phyloP scores from a whole-genome alignment of 2,888 invertebrate genomes.

The Elmis aenea region DNA sequence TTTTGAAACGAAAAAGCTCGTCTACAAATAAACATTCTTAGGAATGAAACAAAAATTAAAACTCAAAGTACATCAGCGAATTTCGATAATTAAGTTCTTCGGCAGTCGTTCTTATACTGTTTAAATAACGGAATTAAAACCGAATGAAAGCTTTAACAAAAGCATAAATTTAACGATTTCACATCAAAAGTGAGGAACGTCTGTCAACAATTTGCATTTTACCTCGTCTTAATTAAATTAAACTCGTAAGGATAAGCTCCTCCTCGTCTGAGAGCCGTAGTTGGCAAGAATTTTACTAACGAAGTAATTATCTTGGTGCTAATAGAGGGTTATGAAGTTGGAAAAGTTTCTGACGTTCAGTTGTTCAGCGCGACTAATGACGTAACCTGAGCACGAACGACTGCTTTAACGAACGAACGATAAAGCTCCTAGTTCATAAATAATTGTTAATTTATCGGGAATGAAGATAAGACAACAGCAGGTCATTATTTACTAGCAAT shows the following conservation, averaged over 20 bases:
- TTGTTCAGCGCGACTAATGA: conserved; percentile 58
- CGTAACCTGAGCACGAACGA: conserved; percentile 51
- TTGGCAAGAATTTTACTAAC: conserved; percentile 47
- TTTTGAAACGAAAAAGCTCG: too few species aligned
- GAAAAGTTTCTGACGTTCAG: conserved; percentile 42
- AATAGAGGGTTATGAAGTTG: conserved; percentile 40
- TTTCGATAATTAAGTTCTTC: too few species aligned
- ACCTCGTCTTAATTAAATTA: conserved; percentile 45
- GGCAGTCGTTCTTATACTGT: too few species aligned
- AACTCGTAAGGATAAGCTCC: conserved; percentile 40
- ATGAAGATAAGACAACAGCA: too few species aligned
- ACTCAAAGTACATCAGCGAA: too few species aligned
- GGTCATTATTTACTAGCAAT: too few species aligned
- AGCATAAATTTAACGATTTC: conserved; percentile 31
- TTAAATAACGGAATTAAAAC: not conserved
- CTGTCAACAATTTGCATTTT: conserved; percentile 40
- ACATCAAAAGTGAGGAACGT: conserved; percentile 36
- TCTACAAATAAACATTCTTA: too few species aligned
- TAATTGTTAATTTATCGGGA: conserved; percentile 13
- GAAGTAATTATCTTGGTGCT: conserved; percentile 47
- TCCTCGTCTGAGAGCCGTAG: conserved; percentile 32
- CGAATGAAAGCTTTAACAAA: conserved; percentile 8
- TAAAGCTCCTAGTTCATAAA: too few species aligned
- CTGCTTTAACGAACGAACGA: conserved; percentile 14
- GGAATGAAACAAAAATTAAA: too few species aligned